Evolutionary conservation across 2,797 vertebrate genomes (phyloP).

Genomic region (Cynopterus sphinx): DNA sequence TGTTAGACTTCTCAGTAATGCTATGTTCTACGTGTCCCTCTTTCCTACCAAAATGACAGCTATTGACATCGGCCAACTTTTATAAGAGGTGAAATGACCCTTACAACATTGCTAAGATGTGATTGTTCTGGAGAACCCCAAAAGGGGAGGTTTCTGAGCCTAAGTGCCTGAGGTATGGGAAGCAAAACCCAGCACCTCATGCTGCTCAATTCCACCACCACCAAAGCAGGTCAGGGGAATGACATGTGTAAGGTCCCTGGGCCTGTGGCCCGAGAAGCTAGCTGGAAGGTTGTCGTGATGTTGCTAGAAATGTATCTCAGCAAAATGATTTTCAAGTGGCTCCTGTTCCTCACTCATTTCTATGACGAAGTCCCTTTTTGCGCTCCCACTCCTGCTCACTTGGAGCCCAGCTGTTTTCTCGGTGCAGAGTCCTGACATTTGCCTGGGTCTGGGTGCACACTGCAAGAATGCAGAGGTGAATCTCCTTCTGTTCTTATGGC

Average conservation of each 20-base stretch:
- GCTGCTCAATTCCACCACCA: neutral
- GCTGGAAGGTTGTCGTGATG: neutral
- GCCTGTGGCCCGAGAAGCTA: neutral
- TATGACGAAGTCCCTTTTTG: neutral
- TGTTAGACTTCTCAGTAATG: neutral
- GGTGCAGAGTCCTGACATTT: neutral
- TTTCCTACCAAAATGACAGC: neutral
- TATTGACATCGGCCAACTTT: neutral
- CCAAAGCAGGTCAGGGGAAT: neutral
- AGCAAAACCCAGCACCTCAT: neutral
- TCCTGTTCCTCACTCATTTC: neutral
- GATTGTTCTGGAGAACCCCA: neutral
- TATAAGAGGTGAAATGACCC: neutral
- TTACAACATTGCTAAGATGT: neutral
- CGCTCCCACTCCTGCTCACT: neutral
- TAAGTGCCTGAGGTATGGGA: neutral
- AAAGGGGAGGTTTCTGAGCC: neutral
- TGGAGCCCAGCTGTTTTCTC: neutral
- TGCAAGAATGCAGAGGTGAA: neutral
- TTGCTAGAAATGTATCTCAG: neutral
- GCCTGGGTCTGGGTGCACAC: neutral
- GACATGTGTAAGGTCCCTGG: rapidly evolving
- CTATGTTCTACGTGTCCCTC: neutral
- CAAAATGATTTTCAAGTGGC: neutral
- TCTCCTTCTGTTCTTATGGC: neutral